Evolutionary conservation across 2,797 vertebrate species (phyloP).

Genomic region (Ptychobarbus kaznakovi): DNA sequence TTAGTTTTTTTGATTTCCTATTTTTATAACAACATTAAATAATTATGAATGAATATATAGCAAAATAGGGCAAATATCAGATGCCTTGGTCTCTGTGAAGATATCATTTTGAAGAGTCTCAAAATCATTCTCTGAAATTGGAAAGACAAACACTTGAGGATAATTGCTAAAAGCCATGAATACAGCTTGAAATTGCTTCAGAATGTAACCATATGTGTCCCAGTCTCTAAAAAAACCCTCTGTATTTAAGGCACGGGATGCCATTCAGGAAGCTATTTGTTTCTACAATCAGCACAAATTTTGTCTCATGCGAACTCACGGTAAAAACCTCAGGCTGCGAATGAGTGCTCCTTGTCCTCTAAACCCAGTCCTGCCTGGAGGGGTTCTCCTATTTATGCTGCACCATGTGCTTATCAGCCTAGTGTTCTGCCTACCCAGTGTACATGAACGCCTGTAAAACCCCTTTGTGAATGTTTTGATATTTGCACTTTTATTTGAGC

Average conservation of each 20-base stretch:
- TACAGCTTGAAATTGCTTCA: no score
- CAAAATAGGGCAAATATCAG: background rate
- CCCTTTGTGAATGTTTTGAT: conserved; percentile 7
- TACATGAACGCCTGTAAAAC: background rate
- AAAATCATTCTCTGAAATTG: background rate
- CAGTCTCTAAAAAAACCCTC: background rate
- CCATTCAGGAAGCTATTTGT: conserved; percentile 22
- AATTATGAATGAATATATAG: background rate
- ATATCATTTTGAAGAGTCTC: background rate
- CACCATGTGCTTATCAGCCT: conserved; percentile 6
- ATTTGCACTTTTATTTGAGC: background rate
- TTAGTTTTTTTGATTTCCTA: background rate
- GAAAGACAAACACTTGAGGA: conserved; percentile 2
- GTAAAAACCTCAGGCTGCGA: background rate
- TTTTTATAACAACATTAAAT: background rate
- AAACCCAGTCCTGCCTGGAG: conserved; percentile 1
- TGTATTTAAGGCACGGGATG: background rate
- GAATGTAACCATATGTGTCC: background rate
- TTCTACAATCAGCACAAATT: conserved; percentile 17
- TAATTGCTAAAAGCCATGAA: background rate
- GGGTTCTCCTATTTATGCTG: background rate
- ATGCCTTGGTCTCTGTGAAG: background rate
- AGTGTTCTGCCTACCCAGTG: background rate
- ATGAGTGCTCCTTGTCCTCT: background rate
- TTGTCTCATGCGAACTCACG: background rate